Base-by-base conservation (phyloP, 2,113 vertebrate species). In the Ammodramus savannarum region DNA sequence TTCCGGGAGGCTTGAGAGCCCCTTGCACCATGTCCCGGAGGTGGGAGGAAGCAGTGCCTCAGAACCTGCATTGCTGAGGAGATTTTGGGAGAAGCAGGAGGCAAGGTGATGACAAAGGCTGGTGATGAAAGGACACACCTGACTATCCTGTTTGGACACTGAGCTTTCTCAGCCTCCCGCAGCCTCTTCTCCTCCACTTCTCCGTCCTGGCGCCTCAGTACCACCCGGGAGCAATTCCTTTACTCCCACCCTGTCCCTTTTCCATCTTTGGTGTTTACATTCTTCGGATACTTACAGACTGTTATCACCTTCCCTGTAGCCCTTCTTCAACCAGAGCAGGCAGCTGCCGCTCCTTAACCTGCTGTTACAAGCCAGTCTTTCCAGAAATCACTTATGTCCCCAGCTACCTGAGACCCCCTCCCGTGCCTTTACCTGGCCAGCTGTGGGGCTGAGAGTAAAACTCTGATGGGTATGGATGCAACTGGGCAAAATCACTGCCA, bases 191-290 rank as follows among this genome's bases (percentile, higher is more conserved):
- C 25, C 2, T 48, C 39, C 2, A 2, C 51, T 81, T 59, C 66
- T 85, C 43, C 32, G 23, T 82, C 72, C 59, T 4, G 5, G 86
- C 3, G 51, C 38, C 90, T 69, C 75, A 44, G 34, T 94, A 80
- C 94, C 93, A 95, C 85, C 79, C 95, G 49, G 43, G 58, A 91
- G 69, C 46, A 66, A 86, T 96, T 97, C 78, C 32, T 95, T 90
- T 4, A 22, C 79, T 95, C 92, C 82, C 88, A 94, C 80, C 91
- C 86, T 16, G 4, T 89, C 81, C 69, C 61, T 78, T 95, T 94
- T 95, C 96, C 96, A 97, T 95, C 95, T 97, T 97, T 95, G 96
- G 96, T 96, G 95, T 97, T 97, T 96, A 95, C 96, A 96, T 97
- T 97, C 96, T 96, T 96, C 11, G 54, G 89, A 96, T 97, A 89